A percentile compares a stretch with the other conserved stretches of the same genome.
Evolutionary conservation across 2,797 vertebrate species (phyloP).

Genomic region (Petrocephalus sullivani): DNA sequence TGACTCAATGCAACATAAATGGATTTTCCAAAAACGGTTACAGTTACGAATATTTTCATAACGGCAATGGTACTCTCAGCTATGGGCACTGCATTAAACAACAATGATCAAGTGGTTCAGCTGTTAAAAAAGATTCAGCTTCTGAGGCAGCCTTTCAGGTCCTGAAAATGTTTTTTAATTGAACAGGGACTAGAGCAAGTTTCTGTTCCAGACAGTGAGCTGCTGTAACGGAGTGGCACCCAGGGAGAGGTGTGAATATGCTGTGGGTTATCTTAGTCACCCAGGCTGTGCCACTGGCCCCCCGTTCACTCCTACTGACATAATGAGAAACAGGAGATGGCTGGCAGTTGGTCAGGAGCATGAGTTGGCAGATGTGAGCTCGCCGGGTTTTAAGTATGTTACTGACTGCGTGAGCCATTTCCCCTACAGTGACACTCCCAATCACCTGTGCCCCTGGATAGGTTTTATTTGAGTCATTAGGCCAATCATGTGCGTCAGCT

Average conservation of each 20-base stretch:
- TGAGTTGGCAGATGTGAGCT: slow-evolving; percentile 10
- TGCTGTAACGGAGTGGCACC: background rate
- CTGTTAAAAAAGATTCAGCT: background rate
- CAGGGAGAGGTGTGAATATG: background rate
- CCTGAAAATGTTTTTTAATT: background rate
- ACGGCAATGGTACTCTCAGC: background rate
- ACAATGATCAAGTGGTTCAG: background rate
- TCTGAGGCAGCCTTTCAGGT: background rate
- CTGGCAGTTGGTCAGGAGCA: slow-evolving; percentile 14
- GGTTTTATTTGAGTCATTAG: background rate
- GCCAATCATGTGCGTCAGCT: background rate
- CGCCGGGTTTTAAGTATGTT: slow-evolving; percentile 16
- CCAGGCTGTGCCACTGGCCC: background rate
- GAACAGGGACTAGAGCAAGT: background rate
- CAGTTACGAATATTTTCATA: background rate
- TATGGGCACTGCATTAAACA: background rate
- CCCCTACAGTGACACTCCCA: background rate
- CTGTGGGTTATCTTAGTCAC: slow-evolving; percentile 25
- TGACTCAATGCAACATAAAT: background rate
- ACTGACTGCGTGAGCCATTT: background rate
- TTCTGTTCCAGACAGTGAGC: background rate
- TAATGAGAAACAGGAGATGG: slow-evolving; percentile 25
- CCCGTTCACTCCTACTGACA: slow-evolving; percentile 18
- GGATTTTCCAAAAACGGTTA: background rate
- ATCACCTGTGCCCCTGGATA: background rate